A percentile compares a stretch with the other conserved stretches of the same genome.
Evolutionary conservation across 2,797 vertebrate species (phyloP).

Genomic region (Columba guinea): DNA sequence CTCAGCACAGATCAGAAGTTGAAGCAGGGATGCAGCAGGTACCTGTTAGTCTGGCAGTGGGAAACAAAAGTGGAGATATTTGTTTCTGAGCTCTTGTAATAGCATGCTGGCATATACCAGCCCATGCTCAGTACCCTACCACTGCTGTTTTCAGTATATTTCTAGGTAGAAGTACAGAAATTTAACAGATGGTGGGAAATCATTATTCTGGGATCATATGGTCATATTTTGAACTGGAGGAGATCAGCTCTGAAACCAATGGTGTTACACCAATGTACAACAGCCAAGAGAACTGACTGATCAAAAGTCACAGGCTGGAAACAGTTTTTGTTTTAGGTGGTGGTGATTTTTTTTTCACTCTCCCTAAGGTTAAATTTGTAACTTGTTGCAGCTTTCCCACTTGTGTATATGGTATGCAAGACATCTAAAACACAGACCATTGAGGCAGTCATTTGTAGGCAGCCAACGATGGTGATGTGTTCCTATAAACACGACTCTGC

Average conservation of each 20-base stretch:
- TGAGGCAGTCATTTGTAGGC: not conserved
- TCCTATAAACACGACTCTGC: not conserved
- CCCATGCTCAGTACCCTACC: not conserved
- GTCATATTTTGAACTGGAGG: not conserved
- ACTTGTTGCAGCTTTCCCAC: not conserved
- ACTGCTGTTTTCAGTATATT: not conserved
- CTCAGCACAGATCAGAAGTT: not conserved
- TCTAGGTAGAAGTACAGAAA: not conserved
- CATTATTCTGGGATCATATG: not conserved
- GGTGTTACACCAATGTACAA: not conserved
- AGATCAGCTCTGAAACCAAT: not conserved
- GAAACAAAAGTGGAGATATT: not conserved
- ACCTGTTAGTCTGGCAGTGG: not conserved
- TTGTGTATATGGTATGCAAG: not conserved
- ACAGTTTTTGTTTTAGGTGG: not conserved
- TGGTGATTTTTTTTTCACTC: not conserved
- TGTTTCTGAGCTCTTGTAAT: not conserved
- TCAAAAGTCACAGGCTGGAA: not conserved
- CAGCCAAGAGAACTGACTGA: not conserved
- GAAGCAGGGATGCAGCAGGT: not conserved
- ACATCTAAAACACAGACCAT: not conserved
- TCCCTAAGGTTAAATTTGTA: not conserved
- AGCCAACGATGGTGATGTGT: not conserved
- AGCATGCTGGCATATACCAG: not conserved
- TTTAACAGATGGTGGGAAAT: not conserved